phyloP scores from a whole-genome alignment of 2,113 vertebrate genomes.

The Podiceps cristatus region DNA sequence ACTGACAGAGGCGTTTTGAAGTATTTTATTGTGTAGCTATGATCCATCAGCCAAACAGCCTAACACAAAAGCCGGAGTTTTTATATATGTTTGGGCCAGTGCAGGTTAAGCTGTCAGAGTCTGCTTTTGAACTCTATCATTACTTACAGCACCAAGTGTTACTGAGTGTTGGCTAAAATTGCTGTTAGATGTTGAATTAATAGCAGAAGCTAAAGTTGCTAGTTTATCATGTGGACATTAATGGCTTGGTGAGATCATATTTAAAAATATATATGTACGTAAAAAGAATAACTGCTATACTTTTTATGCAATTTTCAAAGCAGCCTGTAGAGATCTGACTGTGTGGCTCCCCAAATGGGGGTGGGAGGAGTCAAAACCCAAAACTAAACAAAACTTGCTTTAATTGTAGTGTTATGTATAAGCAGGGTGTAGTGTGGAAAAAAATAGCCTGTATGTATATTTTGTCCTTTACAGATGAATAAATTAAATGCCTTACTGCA shows the following conservation, averaged over 20 bases:
- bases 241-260: conserved; percentile 46
- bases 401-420: background rate
- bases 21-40: background rate
- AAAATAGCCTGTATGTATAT: background rate
- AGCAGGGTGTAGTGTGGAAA: background rate
- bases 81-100: conserved; percentile 30
- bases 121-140: conserved; percentile 14
- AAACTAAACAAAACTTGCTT: background rate
- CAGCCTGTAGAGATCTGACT: background rate
- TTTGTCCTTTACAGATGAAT: conserved; percentile 24
- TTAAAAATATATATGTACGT: conserved; percentile 9
- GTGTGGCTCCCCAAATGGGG: background rate
- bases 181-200: conserved; percentile 24
- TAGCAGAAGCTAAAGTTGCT: conserved; percentile 28
- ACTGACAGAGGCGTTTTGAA: background rate
- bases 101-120: conserved; percentile 16
- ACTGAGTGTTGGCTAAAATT: background rate
- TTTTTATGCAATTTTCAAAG: conserved; percentile 7
- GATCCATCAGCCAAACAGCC: background rate
- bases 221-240: conserved; percentile 46
- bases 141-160: background rate
- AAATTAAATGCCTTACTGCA: conserved; percentile 1
- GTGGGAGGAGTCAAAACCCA: background rate
- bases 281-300: background rate
- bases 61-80: background rate